Evolutionary conservation across 2,797 vertebrate genomes (phyloP).

Genomic region (Sardinella longiceps): DNA sequence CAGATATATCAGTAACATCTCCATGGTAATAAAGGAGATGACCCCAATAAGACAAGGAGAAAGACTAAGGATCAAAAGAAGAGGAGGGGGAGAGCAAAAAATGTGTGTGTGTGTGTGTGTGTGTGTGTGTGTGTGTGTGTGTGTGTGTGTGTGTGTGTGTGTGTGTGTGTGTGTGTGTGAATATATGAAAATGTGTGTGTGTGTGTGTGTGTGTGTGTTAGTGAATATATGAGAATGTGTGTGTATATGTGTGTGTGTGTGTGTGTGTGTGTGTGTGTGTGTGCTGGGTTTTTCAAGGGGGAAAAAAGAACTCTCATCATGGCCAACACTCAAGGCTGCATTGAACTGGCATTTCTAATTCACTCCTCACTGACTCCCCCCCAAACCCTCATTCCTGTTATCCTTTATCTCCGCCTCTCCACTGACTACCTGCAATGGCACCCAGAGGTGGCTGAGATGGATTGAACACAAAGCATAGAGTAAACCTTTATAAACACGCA

Average conservation of each 20-base stretch:
- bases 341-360: slow-evolving; percentile 58
- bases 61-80: slow-evolving; percentile 10
- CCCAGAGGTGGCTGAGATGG: slow-evolving; percentile 60
- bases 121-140: neutral
- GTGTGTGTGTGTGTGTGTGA: slow-evolving; percentile 10
- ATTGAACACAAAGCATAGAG: slow-evolving; percentile 62
- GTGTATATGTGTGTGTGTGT: neutral
- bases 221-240: no score
- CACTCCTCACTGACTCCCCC: slow-evolving; percentile 46
- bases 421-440: slow-evolving; percentile 62
- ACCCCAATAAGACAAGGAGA: slow-evolving; percentile 69
- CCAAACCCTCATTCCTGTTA: no score
- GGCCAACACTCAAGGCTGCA: slow-evolving; percentile 52
- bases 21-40: slow-evolving; percentile 65
- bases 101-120: neutral
- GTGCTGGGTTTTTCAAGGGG: slow-evolving; percentile 20
- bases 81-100: neutral
- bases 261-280: slow-evolving; percentile 1
- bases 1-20: slow-evolving; percentile 62
- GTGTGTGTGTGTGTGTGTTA: neutral
- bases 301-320: slow-evolving; percentile 45
- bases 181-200: neutral
- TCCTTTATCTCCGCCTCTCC: slow-evolving; percentile 58
- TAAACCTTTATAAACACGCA: slow-evolving; percentile 45
- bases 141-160: neutral